Evolutionary conservation across 2,888 invertebrate species (phyloP).

Genomic region (Stenotaenia linearis): DNA sequence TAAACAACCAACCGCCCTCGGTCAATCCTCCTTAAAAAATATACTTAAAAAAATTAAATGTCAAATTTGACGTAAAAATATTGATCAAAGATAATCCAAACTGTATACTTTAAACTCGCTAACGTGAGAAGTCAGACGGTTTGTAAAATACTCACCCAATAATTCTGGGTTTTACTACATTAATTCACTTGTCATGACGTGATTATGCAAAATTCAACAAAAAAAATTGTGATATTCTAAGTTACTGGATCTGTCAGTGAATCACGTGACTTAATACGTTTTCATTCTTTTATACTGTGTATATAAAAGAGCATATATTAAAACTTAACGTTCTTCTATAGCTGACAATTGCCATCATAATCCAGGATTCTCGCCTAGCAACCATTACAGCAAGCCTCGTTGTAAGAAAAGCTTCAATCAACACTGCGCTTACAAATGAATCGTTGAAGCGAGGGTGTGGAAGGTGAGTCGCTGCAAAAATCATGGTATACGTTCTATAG

Average conservation of each 20-base stretch:
- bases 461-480: neutral
- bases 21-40: neutral
- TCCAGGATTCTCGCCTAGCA: neutral
- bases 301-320: neutral
- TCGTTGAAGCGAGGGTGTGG: neutral
- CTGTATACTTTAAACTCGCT: too few species aligned
- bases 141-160: too few species aligned
- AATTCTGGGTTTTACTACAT: too few species aligned
- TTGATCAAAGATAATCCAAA: neutral
- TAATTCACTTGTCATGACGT: neutral
- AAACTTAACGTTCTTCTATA: neutral
- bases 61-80: neutral
- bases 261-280: neutral
- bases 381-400: neutral
- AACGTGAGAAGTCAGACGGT: neutral
- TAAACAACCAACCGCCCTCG: neutral
- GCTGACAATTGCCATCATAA: neutral
- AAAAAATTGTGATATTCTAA: neutral
- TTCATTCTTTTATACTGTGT: neutral
- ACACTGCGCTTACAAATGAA: neutral
- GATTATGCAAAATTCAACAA: neutral
- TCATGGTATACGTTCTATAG: conserved; percentile 1
- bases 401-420: neutral
- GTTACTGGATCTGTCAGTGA: neutral
- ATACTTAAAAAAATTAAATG: neutral